These are phyloP conservation scores for Thalpophila matura DNA, from an alignment of 2,888 invertebrate species.

Conservation along the genomic window DNA sequence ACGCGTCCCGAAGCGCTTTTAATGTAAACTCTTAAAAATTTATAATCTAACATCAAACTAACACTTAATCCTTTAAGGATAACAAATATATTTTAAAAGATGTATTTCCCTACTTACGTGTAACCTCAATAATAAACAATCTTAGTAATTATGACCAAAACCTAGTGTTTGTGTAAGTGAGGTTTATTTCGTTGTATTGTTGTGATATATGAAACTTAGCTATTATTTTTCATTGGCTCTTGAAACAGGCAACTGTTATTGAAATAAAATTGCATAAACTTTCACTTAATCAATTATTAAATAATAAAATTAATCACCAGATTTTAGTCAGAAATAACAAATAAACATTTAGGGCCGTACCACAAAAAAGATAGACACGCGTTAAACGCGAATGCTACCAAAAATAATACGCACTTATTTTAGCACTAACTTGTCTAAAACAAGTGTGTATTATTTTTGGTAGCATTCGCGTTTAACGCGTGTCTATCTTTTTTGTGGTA, in stretches of 20 bases:
- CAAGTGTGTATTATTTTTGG: too few relatives aligned
- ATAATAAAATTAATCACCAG: constrained; percentile 12
- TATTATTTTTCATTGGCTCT: neutral
- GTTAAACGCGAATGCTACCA: too few relatives aligned
- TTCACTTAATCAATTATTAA: neutral
- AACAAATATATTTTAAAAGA: constrained; percentile 59
- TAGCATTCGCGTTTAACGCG: too few relatives aligned
- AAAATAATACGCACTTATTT: too few relatives aligned
- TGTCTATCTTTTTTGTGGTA: too few relatives aligned
- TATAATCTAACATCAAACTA: constrained; percentile 56
- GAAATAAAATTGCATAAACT: neutral
- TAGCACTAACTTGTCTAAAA: too few relatives aligned
- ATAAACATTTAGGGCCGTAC: constrained; percentile 45
- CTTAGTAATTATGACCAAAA: constrained; percentile 51
- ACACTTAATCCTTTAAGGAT: constrained; percentile 74
- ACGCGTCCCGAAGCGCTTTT: constrained; percentile 77
- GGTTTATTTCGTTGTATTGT: constrained; percentile 39
- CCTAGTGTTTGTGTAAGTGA: constrained; percentile 17
- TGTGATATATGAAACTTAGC: neutral
- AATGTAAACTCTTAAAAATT: constrained; percentile 41
- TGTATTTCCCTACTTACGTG: constrained; percentile 42
- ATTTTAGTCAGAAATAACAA: constrained; percentile 39
- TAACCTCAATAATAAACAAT: constrained; percentile 33
- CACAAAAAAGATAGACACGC: too few relatives aligned
- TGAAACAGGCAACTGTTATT: neutral